Evolutionary conservation across 2,113 vertebrate species (phyloP).

Genomic region (Petromus typicus): DNA sequence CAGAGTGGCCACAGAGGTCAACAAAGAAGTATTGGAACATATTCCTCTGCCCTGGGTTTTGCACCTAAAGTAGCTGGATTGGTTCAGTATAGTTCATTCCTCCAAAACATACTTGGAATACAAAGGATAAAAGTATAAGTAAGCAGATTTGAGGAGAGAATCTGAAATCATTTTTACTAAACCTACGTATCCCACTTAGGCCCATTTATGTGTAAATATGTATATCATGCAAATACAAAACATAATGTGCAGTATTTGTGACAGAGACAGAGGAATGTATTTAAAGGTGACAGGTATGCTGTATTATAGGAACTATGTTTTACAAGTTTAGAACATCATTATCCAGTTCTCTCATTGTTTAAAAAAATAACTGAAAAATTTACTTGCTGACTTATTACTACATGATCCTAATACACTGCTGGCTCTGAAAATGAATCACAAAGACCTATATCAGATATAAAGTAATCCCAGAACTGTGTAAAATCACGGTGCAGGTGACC

Average conservation of each 20-base stretch:
- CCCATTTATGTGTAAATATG: background rate
- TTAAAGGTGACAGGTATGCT: background rate
- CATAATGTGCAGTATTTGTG: background rate
- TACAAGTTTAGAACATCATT: background rate
- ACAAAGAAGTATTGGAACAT: background rate
- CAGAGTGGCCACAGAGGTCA: background rate
- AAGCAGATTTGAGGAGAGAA: background rate
- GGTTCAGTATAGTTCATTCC: background rate
- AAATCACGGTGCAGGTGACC: background rate
- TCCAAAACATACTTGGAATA: background rate
- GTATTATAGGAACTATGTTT: background rate
- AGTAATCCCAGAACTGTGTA: background rate
- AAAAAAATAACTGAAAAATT: background rate
- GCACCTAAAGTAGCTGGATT: background rate
- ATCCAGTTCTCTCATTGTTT: background rate
- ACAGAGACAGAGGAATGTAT: too few relatives aligned
- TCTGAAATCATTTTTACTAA: conserved; percentile 1
- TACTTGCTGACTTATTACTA: background rate
- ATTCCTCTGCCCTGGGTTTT: background rate
- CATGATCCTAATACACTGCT: background rate
- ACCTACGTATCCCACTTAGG: background rate
- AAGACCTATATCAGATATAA: background rate
- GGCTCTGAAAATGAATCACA: background rate
- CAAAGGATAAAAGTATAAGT: background rate
- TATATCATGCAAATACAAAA: background rate